Base-by-base conservation (phyloP, 2,888 invertebrate species). In the Melanostoma scalare region DNA sequence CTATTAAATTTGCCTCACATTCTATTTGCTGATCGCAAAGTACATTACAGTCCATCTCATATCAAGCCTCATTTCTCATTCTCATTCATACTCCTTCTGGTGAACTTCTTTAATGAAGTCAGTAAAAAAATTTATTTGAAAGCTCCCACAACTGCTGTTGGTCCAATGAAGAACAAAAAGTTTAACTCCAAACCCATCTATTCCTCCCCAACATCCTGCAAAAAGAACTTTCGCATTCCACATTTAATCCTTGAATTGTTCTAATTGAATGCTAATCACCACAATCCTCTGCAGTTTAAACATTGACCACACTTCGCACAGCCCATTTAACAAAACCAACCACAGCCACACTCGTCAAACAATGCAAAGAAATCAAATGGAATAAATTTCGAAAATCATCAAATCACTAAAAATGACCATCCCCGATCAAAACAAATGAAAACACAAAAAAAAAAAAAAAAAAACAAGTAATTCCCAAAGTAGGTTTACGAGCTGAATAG, bases 221-320 rank as follows among this genome's bases (percentile, higher is more conserved):
- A 1, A 20, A 20, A 20, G 1, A 8, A 10, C 33, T 20, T 42
- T n/a, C 3, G 3, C 30, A 8, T 3, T 10, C 46, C 5, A 33
- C 0, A 60, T 69, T 69, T 6, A 40, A 46, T 53, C 44, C 53
- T 61, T 42, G 44, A 46, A 44, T 53, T 20, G 8, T 50, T 60
- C 68, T 69, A 76, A 76, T 76, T 76, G 76, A 69, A 76, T 76
- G 76, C 68, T 69, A 69, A 76, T 76, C 76, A 69, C 20, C 20
- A 20, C 20, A 20, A 20, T 20, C 68, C 55, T 69, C 36, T 38
- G 38, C 53, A 68, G 35, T 60, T 33, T 60, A 44, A 60, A 30
- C 68, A 36, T 46, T 68, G 75, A 75, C 75, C 60, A 53, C 20
- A 61, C 20, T 20, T 20, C 20, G 1, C 20, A 20, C 20, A 20